These are phyloP conservation scores for Neolamprologus falcicula DNA, from an alignment of 2,113 vertebrate genomes.

Conservation along the genomic window DNA sequence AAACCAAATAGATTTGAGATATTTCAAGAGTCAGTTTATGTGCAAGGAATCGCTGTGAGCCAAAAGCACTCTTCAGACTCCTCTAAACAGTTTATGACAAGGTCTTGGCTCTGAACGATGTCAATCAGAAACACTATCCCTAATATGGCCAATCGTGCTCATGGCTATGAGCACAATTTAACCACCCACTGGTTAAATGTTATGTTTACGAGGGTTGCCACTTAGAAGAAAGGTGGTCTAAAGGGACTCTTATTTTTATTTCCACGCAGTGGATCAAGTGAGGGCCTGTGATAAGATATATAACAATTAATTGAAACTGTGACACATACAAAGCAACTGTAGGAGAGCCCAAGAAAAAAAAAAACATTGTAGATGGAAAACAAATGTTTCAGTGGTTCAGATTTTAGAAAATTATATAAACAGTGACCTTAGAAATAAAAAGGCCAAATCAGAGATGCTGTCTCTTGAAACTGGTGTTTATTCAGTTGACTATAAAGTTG, in stretches of 20 bases:
- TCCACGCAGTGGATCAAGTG: neutral
- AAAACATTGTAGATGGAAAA: neutral
- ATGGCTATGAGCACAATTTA: neutral
- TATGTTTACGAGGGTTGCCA: neutral
- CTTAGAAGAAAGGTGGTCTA: neutral
- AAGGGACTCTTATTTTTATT: neutral
- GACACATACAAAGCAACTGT: neutral
- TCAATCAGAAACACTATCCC: neutral
- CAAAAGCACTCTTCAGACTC: neutral
- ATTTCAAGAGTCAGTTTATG: neutral
- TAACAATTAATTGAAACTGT: neutral
- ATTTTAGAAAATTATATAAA: neutral
- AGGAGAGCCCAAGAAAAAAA: neutral
- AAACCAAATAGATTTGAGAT: neutral
- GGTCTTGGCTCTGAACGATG: neutral
- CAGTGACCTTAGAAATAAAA: neutral
- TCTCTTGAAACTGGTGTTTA: neutral
- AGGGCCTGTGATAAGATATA: neutral
- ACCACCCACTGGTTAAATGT: neutral
- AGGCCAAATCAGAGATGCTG: neutral
- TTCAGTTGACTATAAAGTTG: neutral
- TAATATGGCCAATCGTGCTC: neutral
- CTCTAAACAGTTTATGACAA: neutral
- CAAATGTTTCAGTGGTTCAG: neutral
- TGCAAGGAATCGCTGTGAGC: neutral